Base-by-base conservation (phyloP, 2,113 vertebrate genomes). In the Centropus bengalensis region DNA sequence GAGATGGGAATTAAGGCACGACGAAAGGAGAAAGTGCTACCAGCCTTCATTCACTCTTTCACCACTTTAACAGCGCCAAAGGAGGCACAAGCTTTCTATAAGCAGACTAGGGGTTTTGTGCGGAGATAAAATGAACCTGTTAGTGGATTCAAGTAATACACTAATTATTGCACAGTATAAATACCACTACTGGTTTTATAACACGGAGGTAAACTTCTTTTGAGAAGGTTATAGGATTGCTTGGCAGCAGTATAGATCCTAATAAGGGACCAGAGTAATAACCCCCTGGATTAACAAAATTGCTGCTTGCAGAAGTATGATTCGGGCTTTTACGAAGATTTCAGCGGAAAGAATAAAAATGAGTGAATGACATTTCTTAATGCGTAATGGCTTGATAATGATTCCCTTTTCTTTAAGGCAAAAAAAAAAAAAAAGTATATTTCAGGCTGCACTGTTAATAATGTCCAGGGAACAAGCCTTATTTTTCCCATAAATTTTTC, bases 1-100 rank as follows among this genome's bases (percentile, higher is more conserved):
- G 99, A 99, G 99, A 99, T 98, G 99, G 98, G 99, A 99, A 99
- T 99, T 99, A 99, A 99, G 98, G 98, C 98, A 97, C 98, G 97
- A 98, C 98, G 98, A 99, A 98, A 98, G 98, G 98, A 98, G 98
- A 98, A 97, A 98, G 99, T 98, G 98, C 99, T 98, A 97, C 97
- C 97, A 98, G 98, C 98, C 98, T 98, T 98, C 98, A 99, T 99
- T 99, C 99, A 98, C 98, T 97, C 98, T 98, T 98, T 99, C 98
- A 98, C 98, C 98, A 91, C 98, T 98, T 98, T 98, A 97, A 81
- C 98, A 97, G 98, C 98, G 94, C 98, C 98, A 98, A 98, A 98
- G 98, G 98, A 98, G 98, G 98, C 98, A 98, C 97, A 98, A 97
- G 97, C 98, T 99, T 98, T 99, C 98, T 99, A 99, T 99, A 99